Evolutionary conservation across 2,797 vertebrate species (phyloP).

Genomic region (Euthynnus affinis): DNA sequence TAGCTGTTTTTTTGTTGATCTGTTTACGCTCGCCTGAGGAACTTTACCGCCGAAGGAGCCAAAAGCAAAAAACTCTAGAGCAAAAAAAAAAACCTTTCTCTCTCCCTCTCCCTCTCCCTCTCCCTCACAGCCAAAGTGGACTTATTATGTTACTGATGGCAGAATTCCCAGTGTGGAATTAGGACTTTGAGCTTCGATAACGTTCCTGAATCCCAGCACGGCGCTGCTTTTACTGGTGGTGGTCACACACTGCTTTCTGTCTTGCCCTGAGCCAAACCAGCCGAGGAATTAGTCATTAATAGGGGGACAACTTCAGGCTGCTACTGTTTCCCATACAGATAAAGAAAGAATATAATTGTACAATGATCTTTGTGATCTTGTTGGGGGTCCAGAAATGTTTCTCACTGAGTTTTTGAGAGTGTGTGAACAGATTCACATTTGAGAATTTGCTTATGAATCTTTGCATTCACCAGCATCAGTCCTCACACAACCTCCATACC

Average conservation of each 20-base stretch:
- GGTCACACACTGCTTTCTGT: conserved; percentile 78
- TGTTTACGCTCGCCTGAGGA: conserved; percentile 79
- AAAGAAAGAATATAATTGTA: conserved; percentile 56
- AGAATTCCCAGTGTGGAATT: conserved; percentile 84
- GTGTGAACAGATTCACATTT: conserved; percentile 1
- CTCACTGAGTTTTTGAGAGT: conserved; percentile 7
- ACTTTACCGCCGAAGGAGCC: conserved; percentile 73
- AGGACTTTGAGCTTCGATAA: conserved; percentile 82
- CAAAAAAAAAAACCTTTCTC: conserved; percentile 49
- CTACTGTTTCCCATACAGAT: conserved; percentile 74
- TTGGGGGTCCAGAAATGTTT: conserved; percentile 24
- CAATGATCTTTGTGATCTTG: conserved; percentile 44
- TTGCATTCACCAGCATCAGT: neutral
- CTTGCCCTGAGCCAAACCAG: conserved; percentile 65
- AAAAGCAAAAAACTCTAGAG: conserved; percentile 52
- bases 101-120: conserved; percentile 19
- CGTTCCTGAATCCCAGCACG: conserved; percentile 78
- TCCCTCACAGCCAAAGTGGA: conserved; percentile 78
- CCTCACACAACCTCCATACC: neutral
- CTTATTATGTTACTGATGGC: conserved; percentile 84
- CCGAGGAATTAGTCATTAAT: conserved; percentile 77
- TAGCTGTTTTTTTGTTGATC: conserved; percentile 72
- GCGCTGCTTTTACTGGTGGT: conserved; percentile 75
- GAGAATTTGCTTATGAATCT: neutral
- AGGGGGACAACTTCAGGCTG: conserved; percentile 66